A percentile compares a stretch with the other conserved stretches of the same genome.
These are phyloP conservation scores for Pseudopodoces humilis DNA, from an alignment of 2,113 vertebrate species.

Conservation along the genomic window DNA sequence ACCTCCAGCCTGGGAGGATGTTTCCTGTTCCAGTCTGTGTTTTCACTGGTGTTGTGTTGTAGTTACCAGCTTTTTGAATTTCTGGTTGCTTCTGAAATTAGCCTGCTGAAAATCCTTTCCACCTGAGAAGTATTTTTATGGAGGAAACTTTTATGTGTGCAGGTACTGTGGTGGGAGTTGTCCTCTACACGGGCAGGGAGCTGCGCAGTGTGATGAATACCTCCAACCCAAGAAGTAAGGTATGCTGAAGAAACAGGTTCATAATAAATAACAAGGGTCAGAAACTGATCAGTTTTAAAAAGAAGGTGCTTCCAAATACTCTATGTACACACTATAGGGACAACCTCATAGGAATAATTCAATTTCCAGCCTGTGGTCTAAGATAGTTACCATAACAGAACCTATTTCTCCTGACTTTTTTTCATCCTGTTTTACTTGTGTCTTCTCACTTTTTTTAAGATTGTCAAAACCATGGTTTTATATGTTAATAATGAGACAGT, in stretches of 20 bases:
- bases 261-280: not conserved
- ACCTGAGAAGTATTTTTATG: not conserved
- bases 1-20: not conserved
- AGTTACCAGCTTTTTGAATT: not conserved
- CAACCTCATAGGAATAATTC: not conserved
- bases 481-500: not conserved
- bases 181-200: conserved; percentile 94
- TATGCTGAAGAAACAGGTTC: conserved; percentile 48
- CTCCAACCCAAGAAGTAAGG: conserved; percentile 95
- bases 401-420: not conserved
- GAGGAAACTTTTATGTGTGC: not conserved
- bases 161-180: conserved; percentile 97
- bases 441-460: not conserved
- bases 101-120: not conserved
- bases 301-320: not conserved
- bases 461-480: not conserved
- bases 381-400: not conserved
- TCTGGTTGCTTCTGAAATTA: not conserved
- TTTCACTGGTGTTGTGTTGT: not conserved
- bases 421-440: not conserved
- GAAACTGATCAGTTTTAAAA: not conserved
- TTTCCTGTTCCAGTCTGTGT: not conserved
- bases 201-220: conserved; percentile 98
- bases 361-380: not conserved
- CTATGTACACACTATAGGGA: rapidly evolving